These are phyloP conservation scores for Cactoblastis cactorum DNA, from an alignment of 2,888 invertebrate genomes.

Conservation along the genomic window DNA sequence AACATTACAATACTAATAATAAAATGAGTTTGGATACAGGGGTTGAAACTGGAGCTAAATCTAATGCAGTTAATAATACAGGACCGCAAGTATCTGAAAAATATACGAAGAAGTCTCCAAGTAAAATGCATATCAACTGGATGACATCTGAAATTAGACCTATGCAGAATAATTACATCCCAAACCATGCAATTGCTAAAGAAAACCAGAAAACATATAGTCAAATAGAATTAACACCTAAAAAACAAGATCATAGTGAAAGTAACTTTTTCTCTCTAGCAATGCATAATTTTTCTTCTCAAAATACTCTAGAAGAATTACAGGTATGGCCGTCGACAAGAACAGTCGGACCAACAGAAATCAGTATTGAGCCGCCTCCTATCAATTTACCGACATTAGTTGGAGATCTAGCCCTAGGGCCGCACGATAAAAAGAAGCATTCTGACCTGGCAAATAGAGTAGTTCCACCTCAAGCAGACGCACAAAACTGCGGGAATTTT, in stretches of 20 bases:
- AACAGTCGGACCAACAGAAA: slow-evolving; percentile 67
- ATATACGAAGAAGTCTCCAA: slow-evolving; percentile 67
- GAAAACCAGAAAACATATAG: slow-evolving; percentile 50
- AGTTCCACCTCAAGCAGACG: slow-evolving; percentile 48
- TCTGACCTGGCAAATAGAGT: slow-evolving; percentile 46
- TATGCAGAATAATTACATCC: slow-evolving; percentile 55
- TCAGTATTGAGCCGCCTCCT: slow-evolving; percentile 71
- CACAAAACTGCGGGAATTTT: slow-evolving; percentile 67
- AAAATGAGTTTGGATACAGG: slow-evolving; percentile 41
- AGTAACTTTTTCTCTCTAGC: slow-evolving; percentile 65
- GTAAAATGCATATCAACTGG: slow-evolving; percentile 74
- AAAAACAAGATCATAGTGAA: slow-evolving; percentile 58
- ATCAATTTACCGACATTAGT: slow-evolving; percentile 70
- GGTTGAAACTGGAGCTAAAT: slow-evolving; percentile 42
- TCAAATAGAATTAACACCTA: slow-evolving; percentile 42
- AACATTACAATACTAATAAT: slow-evolving; percentile 52
- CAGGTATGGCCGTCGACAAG: slow-evolving; percentile 68
- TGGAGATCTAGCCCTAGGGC: slow-evolving; percentile 68
- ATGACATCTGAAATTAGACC: slow-evolving; percentile 73
- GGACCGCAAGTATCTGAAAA: slow-evolving; percentile 52
- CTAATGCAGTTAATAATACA: slow-evolving; percentile 31
- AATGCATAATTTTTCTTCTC: slow-evolving; percentile 63
- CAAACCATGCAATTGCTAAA: slow-evolving; percentile 46
- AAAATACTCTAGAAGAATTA: slow-evolving; percentile 60
- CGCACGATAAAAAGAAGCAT: slow-evolving; percentile 68